A percentile compares a stretch with the other conserved stretches of the same genome.
Conservation (phyloP, 2,797 vertebrate genomes). For the Kryptolebias ocellatus region DNA sequence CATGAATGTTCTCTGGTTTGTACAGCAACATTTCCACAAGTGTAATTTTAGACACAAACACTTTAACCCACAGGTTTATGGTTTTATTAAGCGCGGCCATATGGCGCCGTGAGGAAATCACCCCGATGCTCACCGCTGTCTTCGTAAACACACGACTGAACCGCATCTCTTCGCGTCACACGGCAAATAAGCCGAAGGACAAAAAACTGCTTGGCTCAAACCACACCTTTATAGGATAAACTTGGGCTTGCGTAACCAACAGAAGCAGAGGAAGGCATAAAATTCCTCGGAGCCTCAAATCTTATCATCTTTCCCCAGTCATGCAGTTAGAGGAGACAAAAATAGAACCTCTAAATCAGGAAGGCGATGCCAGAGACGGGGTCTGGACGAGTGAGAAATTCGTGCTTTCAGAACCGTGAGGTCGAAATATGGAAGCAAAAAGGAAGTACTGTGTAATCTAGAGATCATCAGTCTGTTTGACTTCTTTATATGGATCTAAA, state of each 20-base stretch:
- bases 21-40: constrained; percentile 8
- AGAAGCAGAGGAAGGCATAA: constrained; percentile 39
- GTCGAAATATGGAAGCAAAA: no score
- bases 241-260: constrained; percentile 8
- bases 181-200: background rate
- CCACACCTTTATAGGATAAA: background rate
- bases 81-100: constrained; percentile 40
- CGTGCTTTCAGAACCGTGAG: no score
- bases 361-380: no score
- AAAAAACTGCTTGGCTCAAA: constrained; percentile 9
- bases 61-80: constrained; percentile 23
- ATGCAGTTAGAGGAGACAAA: constrained; percentile 65
- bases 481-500: no score
- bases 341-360: constrained; percentile 58
- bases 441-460: no score
- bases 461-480: no score
- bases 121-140: constrained; percentile 11
- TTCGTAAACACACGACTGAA: constrained; percentile 15
- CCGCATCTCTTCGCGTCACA: constrained; percentile 1
- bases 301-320: constrained; percentile 57
- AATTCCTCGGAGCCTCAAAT: constrained; percentile 50
- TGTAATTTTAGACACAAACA: constrained; percentile 6
- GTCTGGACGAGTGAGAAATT: no score
- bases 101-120: constrained; percentile 24
- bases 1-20: background rate